phyloP scores from a whole-genome alignment of 1,140 invertebrate genomes.

The Eriocheir sinensis region DNA sequence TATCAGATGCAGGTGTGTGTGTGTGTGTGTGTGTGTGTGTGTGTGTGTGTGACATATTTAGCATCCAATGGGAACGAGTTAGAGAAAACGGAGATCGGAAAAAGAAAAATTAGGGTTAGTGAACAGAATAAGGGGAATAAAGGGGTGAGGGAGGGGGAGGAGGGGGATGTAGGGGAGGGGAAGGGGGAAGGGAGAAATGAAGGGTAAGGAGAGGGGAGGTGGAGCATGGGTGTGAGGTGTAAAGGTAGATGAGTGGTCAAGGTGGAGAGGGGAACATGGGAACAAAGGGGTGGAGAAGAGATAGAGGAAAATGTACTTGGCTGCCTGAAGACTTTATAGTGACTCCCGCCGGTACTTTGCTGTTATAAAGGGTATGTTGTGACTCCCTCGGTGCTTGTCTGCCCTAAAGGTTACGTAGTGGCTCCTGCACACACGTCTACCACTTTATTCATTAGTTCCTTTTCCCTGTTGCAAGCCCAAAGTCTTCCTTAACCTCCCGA shows the following conservation, averaged over 20 bases:
- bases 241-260: background rate
- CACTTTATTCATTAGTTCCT: background rate
- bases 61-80: too few relatives aligned
- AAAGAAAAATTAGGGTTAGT: background rate
- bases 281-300: conserved; percentile 18
- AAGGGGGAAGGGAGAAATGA: background rate
- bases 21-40: background rate
- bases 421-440: too few relatives aligned
- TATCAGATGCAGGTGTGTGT: background rate
- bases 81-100: too few relatives aligned
- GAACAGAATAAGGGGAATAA: background rate
- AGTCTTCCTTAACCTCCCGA: background rate
- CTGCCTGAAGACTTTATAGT: too few relatives aligned
- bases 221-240: too few relatives aligned
- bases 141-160: background rate
- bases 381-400: too few relatives aligned
- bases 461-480: background rate
- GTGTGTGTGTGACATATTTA: background rate
- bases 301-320: conserved; percentile 3
- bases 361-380: too few relatives aligned
- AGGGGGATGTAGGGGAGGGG: background rate
- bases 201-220: too few relatives aligned
- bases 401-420: too few relatives aligned
- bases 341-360: too few relatives aligned
- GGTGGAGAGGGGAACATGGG: background rate